Conservation (phyloP, 2,888 invertebrate genomes). For the Urechis unicinctus region DNA sequence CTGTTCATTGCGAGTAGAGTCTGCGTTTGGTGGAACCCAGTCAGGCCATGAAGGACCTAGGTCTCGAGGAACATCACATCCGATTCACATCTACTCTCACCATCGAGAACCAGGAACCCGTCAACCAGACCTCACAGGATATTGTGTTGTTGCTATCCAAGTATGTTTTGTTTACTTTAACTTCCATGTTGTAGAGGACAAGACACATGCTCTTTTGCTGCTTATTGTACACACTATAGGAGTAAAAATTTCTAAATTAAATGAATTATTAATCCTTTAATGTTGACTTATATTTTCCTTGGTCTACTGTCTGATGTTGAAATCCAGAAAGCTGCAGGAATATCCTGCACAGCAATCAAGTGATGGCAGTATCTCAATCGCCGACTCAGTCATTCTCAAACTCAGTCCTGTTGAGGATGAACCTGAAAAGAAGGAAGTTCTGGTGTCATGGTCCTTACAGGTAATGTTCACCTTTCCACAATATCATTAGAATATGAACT, state of each 20-base stretch:
- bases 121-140: slow-evolving; percentile 71
- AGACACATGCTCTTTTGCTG: too few relatives aligned
- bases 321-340: slow-evolving; percentile 61
- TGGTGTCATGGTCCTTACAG: slow-evolving; percentile 86
- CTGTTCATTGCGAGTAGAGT: too few relatives aligned
- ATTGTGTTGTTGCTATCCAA: slow-evolving; percentile 69
- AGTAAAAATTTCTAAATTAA: too few relatives aligned
- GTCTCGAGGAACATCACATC: slow-evolving; percentile 69
- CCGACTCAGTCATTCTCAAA: slow-evolving; percentile 82
- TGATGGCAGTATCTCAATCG: slow-evolving; percentile 70
- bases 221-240: too few relatives aligned
- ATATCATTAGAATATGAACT: too few relatives aligned
- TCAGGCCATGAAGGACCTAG: slow-evolving; percentile 79
- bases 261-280: too few relatives aligned
- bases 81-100: slow-evolving; percentile 77
- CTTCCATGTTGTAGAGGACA: background rate
- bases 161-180: slow-evolving; percentile 21
- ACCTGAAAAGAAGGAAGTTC: slow-evolving; percentile 75
- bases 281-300: too few relatives aligned
- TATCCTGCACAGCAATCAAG: slow-evolving; percentile 65
- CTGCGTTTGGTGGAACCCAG: slow-evolving; percentile 81
- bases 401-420: slow-evolving; percentile 82
- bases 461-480: slow-evolving; percentile 51
- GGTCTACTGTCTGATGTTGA: background rate
- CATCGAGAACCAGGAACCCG: slow-evolving; percentile 57